A percentile compares a stretch with the other conserved stretches of the same genome.
These are phyloP conservation scores for Pachypsylla venusta DNA, from an alignment of 1,140 invertebrate genomes.

Conservation along the genomic window DNA sequence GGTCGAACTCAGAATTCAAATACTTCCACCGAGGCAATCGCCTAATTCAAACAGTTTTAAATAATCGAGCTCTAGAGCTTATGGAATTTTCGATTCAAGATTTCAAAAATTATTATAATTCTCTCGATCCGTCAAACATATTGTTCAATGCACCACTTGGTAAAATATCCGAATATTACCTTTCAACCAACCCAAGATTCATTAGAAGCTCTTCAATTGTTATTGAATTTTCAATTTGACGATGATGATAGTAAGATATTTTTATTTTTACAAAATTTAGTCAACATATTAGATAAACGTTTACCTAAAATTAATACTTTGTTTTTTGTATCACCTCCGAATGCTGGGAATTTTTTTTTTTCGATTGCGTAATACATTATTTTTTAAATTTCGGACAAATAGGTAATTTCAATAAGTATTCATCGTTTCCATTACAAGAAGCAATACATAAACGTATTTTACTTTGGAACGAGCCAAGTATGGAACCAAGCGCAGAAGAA, in stretches of 20 bases:
- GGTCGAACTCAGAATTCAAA: not conserved
- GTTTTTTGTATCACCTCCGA: slow-evolving; percentile 17
- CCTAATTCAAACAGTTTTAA: not conserved
- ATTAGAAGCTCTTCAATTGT: slow-evolving; percentile 13
- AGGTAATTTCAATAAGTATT: slow-evolving; percentile 28
- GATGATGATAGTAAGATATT: not conserved
- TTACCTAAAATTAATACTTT: slow-evolving; percentile 21
- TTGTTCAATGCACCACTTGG: not conserved
- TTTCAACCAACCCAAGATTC: not conserved
- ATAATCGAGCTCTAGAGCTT: not conserved
- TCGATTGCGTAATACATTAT: slow-evolving; percentile 20
- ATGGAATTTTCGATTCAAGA: not conserved
- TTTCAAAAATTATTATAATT: not conserved
- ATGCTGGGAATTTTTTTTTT: slow-evolving; percentile 24
- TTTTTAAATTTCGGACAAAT: slow-evolving; percentile 27
- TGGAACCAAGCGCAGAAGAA: slow-evolving; percentile 21
- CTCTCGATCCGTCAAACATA: not conserved
- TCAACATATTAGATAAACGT: slow-evolving; percentile 15
- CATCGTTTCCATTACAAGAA: slow-evolving; percentile 26
- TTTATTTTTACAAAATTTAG: slow-evolving; percentile 8
- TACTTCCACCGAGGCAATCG: not conserved
- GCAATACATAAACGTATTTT: slow-evolving; percentile 24
- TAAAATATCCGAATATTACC: slow-evolving; percentile 9
- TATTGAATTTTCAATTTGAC: slow-evolving; percentile 12
- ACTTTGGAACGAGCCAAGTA: slow-evolving; percentile 26